A percentile compares a stretch with the other conserved stretches of the same genome.
These are phyloP conservation scores for Schmidtea mediterranea DNA, from an alignment of 1,140 invertebrate genomes.

Conservation along the genomic window DNA sequence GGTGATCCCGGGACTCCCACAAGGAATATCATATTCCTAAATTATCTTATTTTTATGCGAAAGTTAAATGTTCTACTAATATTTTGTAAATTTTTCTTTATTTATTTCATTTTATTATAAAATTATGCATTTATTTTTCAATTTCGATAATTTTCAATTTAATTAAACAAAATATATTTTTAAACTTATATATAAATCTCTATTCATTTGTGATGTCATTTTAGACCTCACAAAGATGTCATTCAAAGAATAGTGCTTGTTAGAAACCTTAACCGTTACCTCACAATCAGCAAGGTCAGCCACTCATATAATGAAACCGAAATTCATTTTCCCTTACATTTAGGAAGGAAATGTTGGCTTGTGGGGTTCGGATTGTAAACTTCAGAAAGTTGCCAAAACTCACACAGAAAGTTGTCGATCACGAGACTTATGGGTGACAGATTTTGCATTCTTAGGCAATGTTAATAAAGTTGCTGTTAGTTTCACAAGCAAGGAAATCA, in stretches of 20 bases:
- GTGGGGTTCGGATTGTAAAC: conserved; percentile 19
- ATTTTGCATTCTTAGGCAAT: conserved; percentile 22
- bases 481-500: conserved; percentile 27
- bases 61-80: too few relatives aligned
- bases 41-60: too few relatives aligned
- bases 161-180: too few relatives aligned
- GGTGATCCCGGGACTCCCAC: too few relatives aligned
- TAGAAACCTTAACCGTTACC: conserved; percentile 20
- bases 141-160: too few relatives aligned
- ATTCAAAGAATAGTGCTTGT: conserved; percentile 19
- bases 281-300: conserved; percentile 23
- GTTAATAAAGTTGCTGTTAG: conserved; percentile 25
- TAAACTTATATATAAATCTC: too few relatives aligned
- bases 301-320: not conserved
- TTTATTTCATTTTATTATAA: too few relatives aligned
- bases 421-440: conserved; percentile 26
- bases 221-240: conserved; percentile 16
- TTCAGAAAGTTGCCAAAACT: conserved; percentile 16
- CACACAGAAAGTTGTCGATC: conserved; percentile 21
- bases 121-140: too few relatives aligned
- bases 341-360: conserved; percentile 21
- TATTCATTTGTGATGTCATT: too few relatives aligned
- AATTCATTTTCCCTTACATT: not conserved
- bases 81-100: too few relatives aligned
- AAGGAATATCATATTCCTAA: too few relatives aligned